Evolutionary conservation across 2,113 vertebrate species (phyloP), one percentile per base, ranked within the genome.

Genomic region (Ameiurus melas): DNA sequence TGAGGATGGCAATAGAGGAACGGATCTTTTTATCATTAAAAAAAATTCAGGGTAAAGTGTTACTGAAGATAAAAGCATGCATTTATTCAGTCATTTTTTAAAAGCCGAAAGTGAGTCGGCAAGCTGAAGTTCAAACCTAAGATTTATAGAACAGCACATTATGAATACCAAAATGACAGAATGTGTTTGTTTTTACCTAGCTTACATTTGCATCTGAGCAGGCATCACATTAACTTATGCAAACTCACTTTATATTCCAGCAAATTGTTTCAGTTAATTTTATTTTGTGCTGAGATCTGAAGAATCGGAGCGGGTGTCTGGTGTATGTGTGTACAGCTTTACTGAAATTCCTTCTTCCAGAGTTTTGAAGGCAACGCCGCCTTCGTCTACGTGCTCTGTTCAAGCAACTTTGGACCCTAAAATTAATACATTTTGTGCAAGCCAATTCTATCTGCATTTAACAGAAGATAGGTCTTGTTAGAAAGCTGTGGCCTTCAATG

Each of bases 381-480:
- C 27, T 6, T 68, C 27, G n/a, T 68, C 87, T 57, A 43, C 27
- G n/a, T 84, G 70, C 82, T 27, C 30, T 86, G 79, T 64, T 75
- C 88, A 85, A 79, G 36, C 60, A n/a, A 33, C 73, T 70, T 70
- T 78, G 43, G 78, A 47, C 79, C 80, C 71, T 51, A 88, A 70
- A 79, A 33, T 70, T 60, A 90, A 79, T 71, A 43, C 51, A 79
- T 39, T 86, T 33, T 30, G 33, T 55, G 71, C 60, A 71, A 70
- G 62, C 68, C 71, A 75, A 64, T 60, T 55, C 87, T 60, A 58
- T 70, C 60, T 62, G 84, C 84, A 47, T 39, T 88, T 27, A 88
- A 83, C 51, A 70, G 77, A 25, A 36, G 43, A 33, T n/a, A 60
- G 75, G 62, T 78, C 27, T 71, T 55, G 36, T 51, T 85, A 7